Evolutionary conservation across 2,888 invertebrate species (phyloP).

Genomic region (Melanophora roralis): DNA sequence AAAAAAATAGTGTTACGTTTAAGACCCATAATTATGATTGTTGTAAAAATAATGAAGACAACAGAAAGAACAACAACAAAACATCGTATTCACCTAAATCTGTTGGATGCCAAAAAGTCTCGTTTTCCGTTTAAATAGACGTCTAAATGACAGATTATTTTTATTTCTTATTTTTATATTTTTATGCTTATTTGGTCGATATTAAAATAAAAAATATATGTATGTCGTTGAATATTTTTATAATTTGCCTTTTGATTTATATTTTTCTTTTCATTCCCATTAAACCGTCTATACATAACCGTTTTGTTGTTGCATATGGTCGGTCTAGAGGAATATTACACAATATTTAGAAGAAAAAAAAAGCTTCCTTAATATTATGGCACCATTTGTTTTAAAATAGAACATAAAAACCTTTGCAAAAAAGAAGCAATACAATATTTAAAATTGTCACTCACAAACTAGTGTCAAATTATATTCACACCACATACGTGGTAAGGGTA

Average conservation of each 20-base stretch:
- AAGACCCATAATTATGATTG: conserved; percentile 36
- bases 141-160: conserved; percentile 41
- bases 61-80: conserved; percentile 20
- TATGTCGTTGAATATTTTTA: conserved; percentile 13
- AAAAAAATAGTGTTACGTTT: too few species aligned
- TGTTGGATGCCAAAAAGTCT: conserved; percentile 62
- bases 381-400: not conserved
- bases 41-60: conserved; percentile 18
- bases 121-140: conserved; percentile 49
- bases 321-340: conserved; percentile 12
- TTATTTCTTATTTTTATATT: conserved; percentile 7
- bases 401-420: not conserved
- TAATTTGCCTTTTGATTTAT: not conserved
- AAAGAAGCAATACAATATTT: not conserved
- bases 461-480: too few species aligned
- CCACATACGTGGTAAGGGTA: too few species aligned
- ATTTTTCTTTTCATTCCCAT: conserved; percentile 11
- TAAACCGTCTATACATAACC: conserved; percentile 20
- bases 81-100: conserved; percentile 59
- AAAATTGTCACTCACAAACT: not conserved
- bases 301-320: not conserved
- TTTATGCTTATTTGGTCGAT: conserved; percentile 32
- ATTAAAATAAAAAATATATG: conserved; percentile 13
- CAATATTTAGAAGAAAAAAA: conserved; percentile 15
- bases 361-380: not conserved